Percentiles rank a stretch among this genome's conserved stretches.
Evolutionary conservation across 2,113 vertebrate species (phyloP).

Genomic region (Hassar affinis): DNA sequence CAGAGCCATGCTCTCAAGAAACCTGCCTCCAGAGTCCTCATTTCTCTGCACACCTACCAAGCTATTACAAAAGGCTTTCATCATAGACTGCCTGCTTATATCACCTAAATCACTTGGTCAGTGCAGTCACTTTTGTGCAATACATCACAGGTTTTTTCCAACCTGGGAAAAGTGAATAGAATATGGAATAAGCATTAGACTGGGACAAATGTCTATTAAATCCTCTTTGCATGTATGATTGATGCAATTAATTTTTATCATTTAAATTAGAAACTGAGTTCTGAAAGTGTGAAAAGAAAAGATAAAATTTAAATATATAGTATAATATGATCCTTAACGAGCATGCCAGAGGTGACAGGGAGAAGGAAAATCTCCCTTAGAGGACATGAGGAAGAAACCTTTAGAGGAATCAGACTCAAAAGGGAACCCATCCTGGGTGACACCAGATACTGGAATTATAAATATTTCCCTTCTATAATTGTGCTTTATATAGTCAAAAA

Average conservation of each 20-base stretch:
- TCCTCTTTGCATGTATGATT: not conserved
- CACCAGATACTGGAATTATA: too few species aligned
- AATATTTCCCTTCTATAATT: too few species aligned
- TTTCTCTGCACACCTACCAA: not conserved
- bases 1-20: not conserved
- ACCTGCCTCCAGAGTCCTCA: not conserved
- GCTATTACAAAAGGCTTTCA: not conserved
- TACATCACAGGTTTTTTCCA: not conserved
- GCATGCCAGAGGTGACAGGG: too few species aligned
- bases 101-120: not conserved
- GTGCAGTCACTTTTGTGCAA: not conserved
- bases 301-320: too few species aligned
- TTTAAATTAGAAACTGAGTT: not conserved
- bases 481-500: too few species aligned
- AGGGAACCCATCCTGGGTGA: too few species aligned
- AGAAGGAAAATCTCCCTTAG: too few species aligned
- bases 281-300: not conserved
- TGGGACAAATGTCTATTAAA: not conserved
- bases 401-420: too few species aligned
- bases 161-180: not conserved
- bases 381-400: too few species aligned
- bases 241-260: not conserved
- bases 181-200: not conserved
- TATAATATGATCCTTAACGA: too few species aligned
- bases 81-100: slow-evolving; percentile 3